Base-by-base conservation (phyloP, 2,888 invertebrate genomes). In the Germaria angustata region DNA sequence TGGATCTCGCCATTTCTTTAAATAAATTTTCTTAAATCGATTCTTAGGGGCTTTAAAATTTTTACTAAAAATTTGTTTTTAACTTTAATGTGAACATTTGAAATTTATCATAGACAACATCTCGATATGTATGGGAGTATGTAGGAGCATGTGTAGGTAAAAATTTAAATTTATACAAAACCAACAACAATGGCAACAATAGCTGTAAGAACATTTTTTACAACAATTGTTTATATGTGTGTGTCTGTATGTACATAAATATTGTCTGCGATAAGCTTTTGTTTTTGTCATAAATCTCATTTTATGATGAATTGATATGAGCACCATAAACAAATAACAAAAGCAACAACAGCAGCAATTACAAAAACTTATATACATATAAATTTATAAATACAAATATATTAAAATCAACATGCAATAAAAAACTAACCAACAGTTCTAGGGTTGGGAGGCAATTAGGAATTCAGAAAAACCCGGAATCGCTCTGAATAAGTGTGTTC, bases 271-370 rank as follows among this genome's bases (percentile, higher is more conserved):
- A 90, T 90, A 89, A 90, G 89, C 89, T 86, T 89, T 90, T 90
- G 89, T 89, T 89, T 89, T 90, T 89, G 90, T 88, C 90, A 89
- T 89, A 89, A 89, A 90, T 90, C 89, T 89, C 89, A 87, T 90
- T 89, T 89, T 90, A 89, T 89, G 89, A 90, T 89, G 90, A 90
- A 89, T 89, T 90, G 90, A 89, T 88, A 88, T 86, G 85, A 85
- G 84, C 84, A 82, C 82, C 79, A 79, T 76, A 71, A 73, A 65
- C 71, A 76, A 51, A 68, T 55, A 66, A 44, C 46, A 51, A 22
- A 41, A 36, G 22, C 44, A 65, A 65, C 39, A 65, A 20, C 32
- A n/a, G n/a, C 44, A 57, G 1, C 53, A 51, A 57, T 32, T 20
- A 55, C 32, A 53, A 63, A 63, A 11, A 28, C 36, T 8, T 49